These are phyloP conservation scores for Xiphias gladius DNA, from an alignment of 2,113 vertebrate genomes.

Conservation along the genomic window DNA sequence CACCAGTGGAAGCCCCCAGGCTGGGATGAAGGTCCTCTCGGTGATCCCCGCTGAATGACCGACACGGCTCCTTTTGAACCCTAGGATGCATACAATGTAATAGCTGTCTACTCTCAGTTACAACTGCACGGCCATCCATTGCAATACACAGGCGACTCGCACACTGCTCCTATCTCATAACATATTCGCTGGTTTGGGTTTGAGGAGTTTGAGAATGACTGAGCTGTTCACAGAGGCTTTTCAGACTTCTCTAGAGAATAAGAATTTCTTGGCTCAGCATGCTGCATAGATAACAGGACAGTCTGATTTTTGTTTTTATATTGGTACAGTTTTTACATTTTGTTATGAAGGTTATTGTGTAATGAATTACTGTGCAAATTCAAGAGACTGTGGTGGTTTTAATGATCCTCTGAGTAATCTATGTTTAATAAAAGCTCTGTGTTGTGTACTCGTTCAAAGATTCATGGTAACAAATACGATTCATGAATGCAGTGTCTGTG, in stretches of 20 bases:
- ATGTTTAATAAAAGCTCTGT: not conserved
- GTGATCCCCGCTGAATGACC: slow-evolving; percentile 25
- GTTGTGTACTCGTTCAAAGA: not conserved
- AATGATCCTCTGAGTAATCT: not conserved
- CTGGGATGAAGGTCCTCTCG: slow-evolving; percentile 24
- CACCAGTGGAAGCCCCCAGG: slow-evolving; percentile 22
- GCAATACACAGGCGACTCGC: slow-evolving; percentile 13
- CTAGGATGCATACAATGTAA: not conserved
- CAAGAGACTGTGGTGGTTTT: not conserved
- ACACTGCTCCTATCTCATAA: not conserved
- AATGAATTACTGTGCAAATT: not conserved
- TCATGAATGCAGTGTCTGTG: not conserved
- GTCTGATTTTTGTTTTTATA: not conserved
- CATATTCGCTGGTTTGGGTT: slow-evolving; percentile 8
- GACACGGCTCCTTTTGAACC: slow-evolving; percentile 6
- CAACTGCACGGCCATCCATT: not conserved
- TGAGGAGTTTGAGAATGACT: not conserved
- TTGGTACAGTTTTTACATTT: not conserved
- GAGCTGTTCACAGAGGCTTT: not conserved
- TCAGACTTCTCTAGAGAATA: not conserved
- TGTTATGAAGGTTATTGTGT: not conserved
- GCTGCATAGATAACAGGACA: not conserved
- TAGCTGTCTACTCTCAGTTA: slow-evolving; percentile 15
- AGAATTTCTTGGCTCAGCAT: not conserved
- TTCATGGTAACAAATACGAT: not conserved